phyloP scores from a whole-genome alignment of 1,140 invertebrate species.

The Pseudoatta argentina region DNA sequence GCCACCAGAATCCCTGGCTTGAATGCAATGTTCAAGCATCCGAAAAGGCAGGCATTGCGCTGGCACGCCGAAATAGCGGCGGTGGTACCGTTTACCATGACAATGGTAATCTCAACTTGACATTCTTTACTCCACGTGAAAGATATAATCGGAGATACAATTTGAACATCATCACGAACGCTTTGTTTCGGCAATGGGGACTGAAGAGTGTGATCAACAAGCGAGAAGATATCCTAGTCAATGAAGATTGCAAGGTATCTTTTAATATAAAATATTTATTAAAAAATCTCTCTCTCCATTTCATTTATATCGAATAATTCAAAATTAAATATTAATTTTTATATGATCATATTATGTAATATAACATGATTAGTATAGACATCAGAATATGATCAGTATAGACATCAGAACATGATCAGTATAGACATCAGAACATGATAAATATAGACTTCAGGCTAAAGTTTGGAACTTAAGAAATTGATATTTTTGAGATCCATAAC shows the following conservation, averaged over 20 bases:
- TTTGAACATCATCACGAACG: constrained; percentile 93
- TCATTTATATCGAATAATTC: neutral
- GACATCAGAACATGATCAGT: neutral
- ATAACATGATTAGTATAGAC: neutral
- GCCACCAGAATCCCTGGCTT: constrained; percentile 98
- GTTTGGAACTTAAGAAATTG: too few relatives aligned
- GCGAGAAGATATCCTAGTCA: constrained; percentile 94
- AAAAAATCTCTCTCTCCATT: neutral
- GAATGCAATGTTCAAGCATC: constrained; percentile 93
- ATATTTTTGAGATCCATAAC: too few relatives aligned
- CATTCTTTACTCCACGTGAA: constrained; percentile 94
- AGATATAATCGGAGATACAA: constrained; percentile 94
- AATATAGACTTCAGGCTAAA: neutral
- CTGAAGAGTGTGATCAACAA: constrained; percentile 91
- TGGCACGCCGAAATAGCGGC: constrained; percentile 97
- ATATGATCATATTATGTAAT: neutral
- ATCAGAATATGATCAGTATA: neutral
- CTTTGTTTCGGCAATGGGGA: constrained; percentile 92
- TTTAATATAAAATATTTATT: constrained; percentile 65
- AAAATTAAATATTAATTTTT: neutral
- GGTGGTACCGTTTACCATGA: constrained; percentile 99
- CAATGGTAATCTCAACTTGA: constrained; percentile 95
- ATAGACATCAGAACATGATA: neutral
- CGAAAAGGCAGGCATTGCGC: constrained; percentile 88
- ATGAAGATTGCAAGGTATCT: constrained; percentile 93